These are phyloP conservation scores for Agapostemon virescens DNA, from an alignment of 2,888 invertebrate genomes.

Conservation along the genomic window DNA sequence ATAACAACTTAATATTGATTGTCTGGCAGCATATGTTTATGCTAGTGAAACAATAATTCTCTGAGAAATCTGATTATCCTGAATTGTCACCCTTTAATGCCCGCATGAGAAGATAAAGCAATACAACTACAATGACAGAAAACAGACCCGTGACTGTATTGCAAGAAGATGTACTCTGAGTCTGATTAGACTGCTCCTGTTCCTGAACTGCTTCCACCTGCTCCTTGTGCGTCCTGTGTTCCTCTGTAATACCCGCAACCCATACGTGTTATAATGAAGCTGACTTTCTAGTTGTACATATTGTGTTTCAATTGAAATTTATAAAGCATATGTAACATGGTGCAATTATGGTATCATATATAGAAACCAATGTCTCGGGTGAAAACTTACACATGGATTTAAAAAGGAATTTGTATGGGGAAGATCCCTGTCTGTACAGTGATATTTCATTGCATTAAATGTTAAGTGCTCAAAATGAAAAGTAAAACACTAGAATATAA, in stretches of 20 bases:
- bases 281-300: conserved; percentile 54
- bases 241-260: conserved; percentile 80
- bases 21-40: background rate
- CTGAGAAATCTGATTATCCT: background rate
- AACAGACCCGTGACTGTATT: conserved; percentile 80
- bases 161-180: conserved; percentile 79
- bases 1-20: background rate
- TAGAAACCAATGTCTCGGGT: conserved; percentile 35
- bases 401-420: conserved; percentile 34
- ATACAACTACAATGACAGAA: conserved; percentile 77
- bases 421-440: conserved; percentile 26
- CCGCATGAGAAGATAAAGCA: conserved; percentile 67
- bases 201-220: conserved; percentile 77
- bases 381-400: conserved; percentile 35
- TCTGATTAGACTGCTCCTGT: conserved; percentile 79
- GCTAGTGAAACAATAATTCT: background rate
- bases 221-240: conserved; percentile 78
- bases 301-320: conserved; percentile 47
- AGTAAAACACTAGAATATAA: conserved; percentile 8
- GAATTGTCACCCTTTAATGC: conserved; percentile 42
- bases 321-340: conserved; percentile 51
- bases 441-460: conserved; percentile 14
- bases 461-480: conserved; percentile 20
- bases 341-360: conserved; percentile 56
- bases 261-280: conserved; percentile 72